These are phyloP conservation scores for Lordiphosa stackelbergi DNA, from an alignment of 1,140 invertebrate species.

Conservation along the genomic window DNA sequence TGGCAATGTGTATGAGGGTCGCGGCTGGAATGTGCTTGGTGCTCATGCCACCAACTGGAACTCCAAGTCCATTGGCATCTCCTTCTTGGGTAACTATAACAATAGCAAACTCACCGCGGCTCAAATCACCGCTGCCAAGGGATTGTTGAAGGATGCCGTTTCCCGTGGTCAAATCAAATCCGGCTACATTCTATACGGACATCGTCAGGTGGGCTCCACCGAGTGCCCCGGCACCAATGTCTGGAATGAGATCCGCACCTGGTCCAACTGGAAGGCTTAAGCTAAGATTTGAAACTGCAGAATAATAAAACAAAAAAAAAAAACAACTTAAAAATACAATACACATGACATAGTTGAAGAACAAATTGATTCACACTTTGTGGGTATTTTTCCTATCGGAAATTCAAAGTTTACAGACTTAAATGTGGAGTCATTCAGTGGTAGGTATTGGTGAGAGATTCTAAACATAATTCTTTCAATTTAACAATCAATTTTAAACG, in stretches of 20 bases:
- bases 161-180: conserved; percentile 78
- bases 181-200: conserved; percentile 83
- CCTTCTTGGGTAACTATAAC: conserved; percentile 80
- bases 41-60: conserved; percentile 85
- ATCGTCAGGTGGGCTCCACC: conserved; percentile 83
- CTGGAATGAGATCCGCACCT: conserved; percentile 81
- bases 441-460: no score
- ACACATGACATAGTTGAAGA: no score
- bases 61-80: conserved; percentile 82
- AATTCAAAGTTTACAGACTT: no score
- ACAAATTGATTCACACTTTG: no score
- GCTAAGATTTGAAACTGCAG: background rate
- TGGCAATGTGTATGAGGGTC: conserved; percentile 82
- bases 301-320: background rate
- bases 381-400: no score
- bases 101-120: conserved; percentile 38
- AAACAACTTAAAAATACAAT: background rate
- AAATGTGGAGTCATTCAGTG: no score
- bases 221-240: conserved; percentile 83
- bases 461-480: no score
- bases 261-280: conserved; percentile 79
- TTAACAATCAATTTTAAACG: no score
- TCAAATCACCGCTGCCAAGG: conserved; percentile 77
- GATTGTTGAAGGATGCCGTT: conserved; percentile 82
- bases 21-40: conserved; percentile 84